Evolutionary conservation across 2,888 invertebrate genomes (phyloP).

Genomic region (Thereva unica): DNA sequence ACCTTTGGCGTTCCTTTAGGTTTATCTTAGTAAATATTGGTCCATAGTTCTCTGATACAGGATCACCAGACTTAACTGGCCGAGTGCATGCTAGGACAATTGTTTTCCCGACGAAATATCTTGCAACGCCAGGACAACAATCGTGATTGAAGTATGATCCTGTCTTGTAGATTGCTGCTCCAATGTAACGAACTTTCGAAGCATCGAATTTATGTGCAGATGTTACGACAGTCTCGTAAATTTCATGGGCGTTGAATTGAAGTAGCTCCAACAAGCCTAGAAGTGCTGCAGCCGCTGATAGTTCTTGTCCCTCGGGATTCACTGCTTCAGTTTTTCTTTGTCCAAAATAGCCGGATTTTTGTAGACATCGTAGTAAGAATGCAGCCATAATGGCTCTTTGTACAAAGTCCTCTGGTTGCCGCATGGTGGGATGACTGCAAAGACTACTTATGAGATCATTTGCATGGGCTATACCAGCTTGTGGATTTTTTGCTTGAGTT

Average conservation of each 20-base stretch:
- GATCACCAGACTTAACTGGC: constrained; percentile 67
- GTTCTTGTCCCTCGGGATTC: constrained; percentile 61
- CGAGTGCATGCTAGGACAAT: constrained; percentile 72
- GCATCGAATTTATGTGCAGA: constrained; percentile 59
- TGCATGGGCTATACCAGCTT: constrained; percentile 54
- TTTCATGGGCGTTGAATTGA: constrained; percentile 86
- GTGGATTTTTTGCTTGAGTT: constrained; percentile 66
- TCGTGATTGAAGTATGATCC: constrained; percentile 83
- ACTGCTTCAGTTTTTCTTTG: constrained; percentile 56
- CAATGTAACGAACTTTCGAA: constrained; percentile 52
- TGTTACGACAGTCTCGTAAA: constrained; percentile 69
- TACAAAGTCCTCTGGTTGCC: constrained; percentile 71
- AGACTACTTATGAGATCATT: constrained; percentile 65
- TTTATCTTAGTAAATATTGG: constrained; percentile 70
- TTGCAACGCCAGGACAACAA: constrained; percentile 77
- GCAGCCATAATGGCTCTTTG: constrained; percentile 77
- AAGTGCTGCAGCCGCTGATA: constrained; percentile 67
- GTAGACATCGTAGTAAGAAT: constrained; percentile 73
- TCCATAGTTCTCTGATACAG: constrained; percentile 83
- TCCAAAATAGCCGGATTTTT: constrained; percentile 69
- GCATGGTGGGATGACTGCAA: constrained; percentile 67
- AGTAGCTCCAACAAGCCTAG: constrained; percentile 73
- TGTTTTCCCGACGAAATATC: constrained; percentile 74
- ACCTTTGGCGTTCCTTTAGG: constrained; percentile 64
- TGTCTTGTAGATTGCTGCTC: constrained; percentile 75